These are phyloP conservation scores for Neolamprologus sp. DNA, from an alignment of 2,113 vertebrate species.

Conservation along the genomic window DNA sequence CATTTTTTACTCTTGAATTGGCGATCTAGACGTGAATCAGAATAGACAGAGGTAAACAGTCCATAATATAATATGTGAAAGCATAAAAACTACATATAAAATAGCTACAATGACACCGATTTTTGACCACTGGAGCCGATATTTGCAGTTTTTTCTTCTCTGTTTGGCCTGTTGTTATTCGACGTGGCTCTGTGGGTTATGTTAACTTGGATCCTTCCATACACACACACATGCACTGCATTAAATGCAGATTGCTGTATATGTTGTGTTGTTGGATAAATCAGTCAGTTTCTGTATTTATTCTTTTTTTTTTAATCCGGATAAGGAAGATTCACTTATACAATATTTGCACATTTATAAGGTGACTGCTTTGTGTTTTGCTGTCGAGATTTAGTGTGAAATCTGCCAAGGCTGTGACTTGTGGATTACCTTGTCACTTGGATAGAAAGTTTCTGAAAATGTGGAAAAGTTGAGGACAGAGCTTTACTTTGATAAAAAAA, in stretches of 20 bases:
- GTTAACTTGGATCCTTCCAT: background rate
- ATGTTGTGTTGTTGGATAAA: background rate
- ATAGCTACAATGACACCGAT: background rate
- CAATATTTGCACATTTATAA: constrained; percentile 1
- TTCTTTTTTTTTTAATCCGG: background rate
- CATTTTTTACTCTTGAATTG: background rate
- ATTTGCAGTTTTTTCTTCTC: background rate
- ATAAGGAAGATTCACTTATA: constrained; percentile 5
- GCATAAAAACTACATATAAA: background rate
- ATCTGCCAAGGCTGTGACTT: constrained; percentile 10
- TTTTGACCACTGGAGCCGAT: accelerated
- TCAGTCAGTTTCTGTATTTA: background rate
- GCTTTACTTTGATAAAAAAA: background rate
- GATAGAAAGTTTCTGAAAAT: constrained; percentile 9
- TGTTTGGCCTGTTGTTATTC: background rate
- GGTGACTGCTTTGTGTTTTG: background rate
- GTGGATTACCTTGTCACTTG: constrained; percentile 38
- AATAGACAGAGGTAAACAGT: background rate
- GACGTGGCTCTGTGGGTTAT: background rate
- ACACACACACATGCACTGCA: background rate
- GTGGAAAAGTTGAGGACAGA: background rate
- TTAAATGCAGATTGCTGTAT: background rate
- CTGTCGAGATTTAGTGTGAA: constrained; percentile 12
- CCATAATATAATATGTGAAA: background rate
- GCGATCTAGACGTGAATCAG: background rate